Evolutionary conservation across 2,797 vertebrate genomes (phyloP), one percentile per base, ranked within the genome.

Genomic region (Hydrophis major): DNA sequence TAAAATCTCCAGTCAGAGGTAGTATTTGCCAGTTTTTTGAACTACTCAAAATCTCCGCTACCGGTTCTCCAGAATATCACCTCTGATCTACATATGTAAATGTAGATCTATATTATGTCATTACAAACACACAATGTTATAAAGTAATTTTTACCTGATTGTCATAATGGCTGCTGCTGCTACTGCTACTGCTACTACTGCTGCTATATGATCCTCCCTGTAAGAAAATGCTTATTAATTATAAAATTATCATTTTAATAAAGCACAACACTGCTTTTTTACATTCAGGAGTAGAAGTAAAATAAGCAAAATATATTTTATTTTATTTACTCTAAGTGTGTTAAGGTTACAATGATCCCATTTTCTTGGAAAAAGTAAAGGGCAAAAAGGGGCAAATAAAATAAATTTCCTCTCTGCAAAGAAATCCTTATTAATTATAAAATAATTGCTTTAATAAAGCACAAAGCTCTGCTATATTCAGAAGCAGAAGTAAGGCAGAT

Each of bases 91-190:
- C 28, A 14, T 63, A n/a, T 87, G 4, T 28, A 92, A 42, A 28
- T 57, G 12, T 69, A 87, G 56, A 27, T 28, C 6, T 27, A 53
- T 88, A 32, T 14, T 87, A 18, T 18, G 42, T 74, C 16, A 56
- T 78, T 86, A 59, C 42, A 91, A 27, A 86, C 78, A 42, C 10
- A 37, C 3, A 66, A 59, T 20, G 42, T 66, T 89, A n/a, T 59
- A 32, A 91, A 78, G n/a, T 47, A 61, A 50, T 32, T 4, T 78
- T 92, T 92, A 89, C 88, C 88, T 92, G 63, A 28, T 22, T 83
- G 37, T 55, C 55, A 56, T 88, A 63, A 42, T 89, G 69, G 42
- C 37, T 83, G 27, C 32, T 88, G 74, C 57, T 61, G n/a, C 57
- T 14, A 12, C 91, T 25, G n/a, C 66, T 69, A 1, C 66, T 61